Conservation (phyloP, 2,797 vertebrate species). For the Leptatherina wallacei region DNA sequence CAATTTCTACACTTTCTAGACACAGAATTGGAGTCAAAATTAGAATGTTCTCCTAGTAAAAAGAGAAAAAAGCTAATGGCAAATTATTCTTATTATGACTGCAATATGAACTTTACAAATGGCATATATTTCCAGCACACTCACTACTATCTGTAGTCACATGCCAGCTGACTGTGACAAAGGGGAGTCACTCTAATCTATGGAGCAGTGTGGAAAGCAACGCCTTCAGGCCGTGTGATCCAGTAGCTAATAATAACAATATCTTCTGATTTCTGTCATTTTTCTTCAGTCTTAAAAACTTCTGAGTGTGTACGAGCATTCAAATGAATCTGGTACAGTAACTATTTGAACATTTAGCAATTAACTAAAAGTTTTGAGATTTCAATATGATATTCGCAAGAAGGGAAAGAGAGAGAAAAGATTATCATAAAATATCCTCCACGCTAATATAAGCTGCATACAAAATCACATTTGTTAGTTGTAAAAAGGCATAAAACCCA, state of each 20-base stretch:
- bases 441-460: background rate
- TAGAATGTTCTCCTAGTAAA: background rate
- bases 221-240: constrained; percentile 45
- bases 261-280: constrained; percentile 49
- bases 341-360: background rate
- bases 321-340: background rate
- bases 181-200: constrained; percentile 52
- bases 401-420: too few species aligned
- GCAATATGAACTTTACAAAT: constrained; percentile 5
- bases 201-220: constrained; percentile 37
- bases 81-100: constrained; percentile 7
- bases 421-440: background rate
- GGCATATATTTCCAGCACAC: constrained; percentile 8
- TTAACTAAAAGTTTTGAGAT: background rate
- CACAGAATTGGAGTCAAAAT: background rate
- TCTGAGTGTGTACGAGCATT: background rate
- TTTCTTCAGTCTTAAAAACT: constrained; percentile 26
- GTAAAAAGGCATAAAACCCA: background rate
- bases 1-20: constrained; percentile 1
- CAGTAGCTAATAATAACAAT: constrained; percentile 11
- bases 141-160: constrained; percentile 55
- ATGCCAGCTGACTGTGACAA: constrained; percentile 65
- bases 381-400: background rate
- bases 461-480: background rate
- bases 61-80: background rate